These are phyloP conservation scores for Scopus umbretta DNA, from an alignment of 2,113 vertebrate genomes.

Conservation along the genomic window DNA sequence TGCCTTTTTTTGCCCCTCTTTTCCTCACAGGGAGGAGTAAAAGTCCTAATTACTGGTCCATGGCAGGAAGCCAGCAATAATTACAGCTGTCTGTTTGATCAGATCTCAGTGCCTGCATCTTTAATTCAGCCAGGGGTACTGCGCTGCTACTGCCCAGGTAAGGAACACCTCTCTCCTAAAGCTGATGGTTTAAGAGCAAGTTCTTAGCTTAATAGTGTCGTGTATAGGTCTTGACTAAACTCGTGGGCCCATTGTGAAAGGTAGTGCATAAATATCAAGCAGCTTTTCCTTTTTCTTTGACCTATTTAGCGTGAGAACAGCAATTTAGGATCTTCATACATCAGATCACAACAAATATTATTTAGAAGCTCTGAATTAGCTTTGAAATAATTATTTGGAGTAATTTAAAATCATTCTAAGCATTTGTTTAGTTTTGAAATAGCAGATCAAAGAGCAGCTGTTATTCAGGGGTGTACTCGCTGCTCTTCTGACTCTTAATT, in stretches of 20 bases:
- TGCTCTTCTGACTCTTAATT: neutral
- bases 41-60: conserved; percentile 96
- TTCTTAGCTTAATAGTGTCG: neutral
- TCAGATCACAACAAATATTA: neutral
- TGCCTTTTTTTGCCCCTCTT: neutral
- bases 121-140: conserved; percentile 97
- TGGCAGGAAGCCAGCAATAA: conserved; percentile 97
- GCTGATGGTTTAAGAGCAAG: neutral
- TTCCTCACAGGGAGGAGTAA: conserved; percentile 89
- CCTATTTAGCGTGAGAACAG: neutral
- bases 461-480: neutral
- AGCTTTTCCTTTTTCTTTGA: neutral
- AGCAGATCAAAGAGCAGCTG: neutral
- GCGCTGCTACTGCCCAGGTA: conserved; percentile 98
- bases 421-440: neutral
- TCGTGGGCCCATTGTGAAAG: neutral
- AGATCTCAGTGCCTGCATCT: conserved; percentile 96
- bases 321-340: neutral
- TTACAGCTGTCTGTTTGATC: conserved; percentile 98
- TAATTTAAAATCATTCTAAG: neutral
- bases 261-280: neutral
- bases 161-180: neutral
- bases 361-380: neutral
- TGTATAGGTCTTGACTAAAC: neutral
- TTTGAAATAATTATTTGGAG: neutral